Base-by-base conservation (phyloP, 2,888 invertebrate species). In the Ormyrus labotus region DNA sequence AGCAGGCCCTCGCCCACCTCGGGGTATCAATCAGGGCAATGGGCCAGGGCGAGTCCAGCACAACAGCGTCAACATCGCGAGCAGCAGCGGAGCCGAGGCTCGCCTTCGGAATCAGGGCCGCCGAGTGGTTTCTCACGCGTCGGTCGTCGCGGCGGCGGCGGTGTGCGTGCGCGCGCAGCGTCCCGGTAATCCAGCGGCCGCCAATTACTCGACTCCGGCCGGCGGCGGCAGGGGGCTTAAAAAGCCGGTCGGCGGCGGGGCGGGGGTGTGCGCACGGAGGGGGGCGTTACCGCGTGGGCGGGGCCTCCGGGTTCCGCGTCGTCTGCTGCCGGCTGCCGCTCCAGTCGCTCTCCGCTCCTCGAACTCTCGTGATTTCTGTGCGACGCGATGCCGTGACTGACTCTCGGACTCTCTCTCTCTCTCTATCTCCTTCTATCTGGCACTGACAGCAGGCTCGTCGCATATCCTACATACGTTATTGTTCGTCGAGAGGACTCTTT, bases 1-100 rank as follows among this genome's bases (percentile, higher is more conserved):
- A 19, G 6, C 51, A 5, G 19, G 8, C 11, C 34, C 63, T 60
- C 70, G 45, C 81, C 8, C 57, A 10, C 81, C 83, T 81, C 84
- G 84, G 85, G 87, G 86, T 87, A 87, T 87, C 87, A 87, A 87
- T 87, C 87, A 88, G 80, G 78, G 87, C 84, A 85, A 84, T 83
- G 83, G 11, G 45, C 48, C 7, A 19, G 70, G 50, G n/a, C 47
- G 8, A 13, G 45, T 55, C 19, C 48, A 34, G 50, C 8, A 50
- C 48, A 7, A 47, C 57, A 69, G 63, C 53, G 13, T 19, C 1
- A 19, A 19, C 19, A 2, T 57, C 47, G 47, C 10, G 1, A 19
- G 19, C 19, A 69, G 68, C 53, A 47, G 58, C 47, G 47, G 63
- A 61, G 47, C 6, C n/a, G 70, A 57, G 65, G 3, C 34, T 34